phyloP scores from a whole-genome alignment of 2,797 vertebrate genomes.

The Gobionotothen gibberifrons region DNA sequence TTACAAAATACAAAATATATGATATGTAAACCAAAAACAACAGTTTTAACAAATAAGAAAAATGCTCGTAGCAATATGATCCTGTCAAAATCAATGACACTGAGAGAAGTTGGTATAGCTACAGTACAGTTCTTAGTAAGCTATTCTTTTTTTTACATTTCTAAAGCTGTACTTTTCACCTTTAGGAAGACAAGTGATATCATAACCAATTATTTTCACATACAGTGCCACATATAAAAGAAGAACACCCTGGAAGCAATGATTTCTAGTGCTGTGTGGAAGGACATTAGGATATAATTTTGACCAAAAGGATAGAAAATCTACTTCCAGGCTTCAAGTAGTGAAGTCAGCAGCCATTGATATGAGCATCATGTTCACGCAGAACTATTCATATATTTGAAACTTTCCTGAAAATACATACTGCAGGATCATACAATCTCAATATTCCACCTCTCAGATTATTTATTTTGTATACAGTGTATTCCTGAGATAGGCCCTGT shows the following conservation, averaged over 20 bases:
- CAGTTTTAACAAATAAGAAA: slow-evolving; percentile 17
- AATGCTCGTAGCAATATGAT: slow-evolving; percentile 10
- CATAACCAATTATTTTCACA: slow-evolving; percentile 1
- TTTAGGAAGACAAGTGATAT: slow-evolving; percentile 45
- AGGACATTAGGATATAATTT: slow-evolving; percentile 1
- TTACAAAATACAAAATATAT: slow-evolving; percentile 35
- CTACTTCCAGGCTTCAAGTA: slow-evolving; percentile 39
- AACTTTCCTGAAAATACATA: slow-evolving; percentile 38
- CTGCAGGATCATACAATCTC: slow-evolving; percentile 35
- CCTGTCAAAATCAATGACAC: not conserved
- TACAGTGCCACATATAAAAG: slow-evolving; percentile 9
- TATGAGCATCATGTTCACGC: slow-evolving; percentile 24
- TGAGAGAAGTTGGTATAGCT: slow-evolving; percentile 26
- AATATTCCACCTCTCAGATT: slow-evolving; percentile 27
- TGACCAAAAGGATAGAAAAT: slow-evolving; percentile 14
- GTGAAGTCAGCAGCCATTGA: slow-evolving; percentile 1
- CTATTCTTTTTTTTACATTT: slow-evolving; percentile 26
- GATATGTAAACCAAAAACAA: slow-evolving; percentile 24
- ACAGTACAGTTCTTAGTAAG: slow-evolving; percentile 34
- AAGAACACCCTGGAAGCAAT: slow-evolving; percentile 18
- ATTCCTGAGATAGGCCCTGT: slow-evolving; percentile 68
- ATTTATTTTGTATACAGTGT: slow-evolving; percentile 25
- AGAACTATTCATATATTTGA: slow-evolving; percentile 11
- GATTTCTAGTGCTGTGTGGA: not conserved
- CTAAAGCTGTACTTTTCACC: slow-evolving; percentile 28